Conservation (phyloP, 2,888 invertebrate species). For the Cantharis rustica region DNA sequence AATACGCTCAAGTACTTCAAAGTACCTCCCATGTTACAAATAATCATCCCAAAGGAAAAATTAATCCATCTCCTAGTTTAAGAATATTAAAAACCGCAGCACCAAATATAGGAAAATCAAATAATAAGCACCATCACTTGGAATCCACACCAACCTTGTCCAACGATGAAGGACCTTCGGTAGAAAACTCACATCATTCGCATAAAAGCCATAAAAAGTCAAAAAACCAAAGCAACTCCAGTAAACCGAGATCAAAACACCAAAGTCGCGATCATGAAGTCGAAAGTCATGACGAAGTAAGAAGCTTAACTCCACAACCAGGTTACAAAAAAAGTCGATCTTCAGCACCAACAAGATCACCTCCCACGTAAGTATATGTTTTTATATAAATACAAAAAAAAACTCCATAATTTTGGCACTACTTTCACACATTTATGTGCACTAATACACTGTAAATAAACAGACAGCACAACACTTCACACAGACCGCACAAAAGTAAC, state of each 20-base stretch:
- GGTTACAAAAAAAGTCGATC: constrained; percentile 36
- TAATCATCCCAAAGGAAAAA: constrained; percentile 59
- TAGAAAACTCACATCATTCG: constrained; percentile 62
- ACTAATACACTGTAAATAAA: constrained; percentile 54
- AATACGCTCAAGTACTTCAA: constrained; percentile 86
- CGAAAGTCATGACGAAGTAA: constrained; percentile 46
- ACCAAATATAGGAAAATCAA: constrained; percentile 59
- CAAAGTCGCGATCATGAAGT: constrained; percentile 55
- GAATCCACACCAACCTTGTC: constrained; percentile 68
- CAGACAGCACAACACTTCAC: constrained; percentile 52
- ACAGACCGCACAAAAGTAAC: constrained; percentile 45
- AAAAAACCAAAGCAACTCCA: constrained; percentile 50
- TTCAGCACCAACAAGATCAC: not conserved
- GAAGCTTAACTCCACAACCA: constrained; percentile 39
- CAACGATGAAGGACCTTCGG: constrained; percentile 63
- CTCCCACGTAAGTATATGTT: not conserved
- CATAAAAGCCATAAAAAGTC: constrained; percentile 61
- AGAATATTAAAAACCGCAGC: constrained; percentile 79
- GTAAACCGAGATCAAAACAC: constrained; percentile 62
- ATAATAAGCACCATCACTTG: constrained; percentile 59
- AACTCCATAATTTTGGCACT: constrained; percentile 6
- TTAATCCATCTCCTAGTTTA: constrained; percentile 68
- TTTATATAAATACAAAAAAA: not conserved
- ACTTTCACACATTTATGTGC: constrained; percentile 24
- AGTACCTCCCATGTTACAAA: constrained; percentile 75